Base-by-base conservation (phyloP, 2,888 invertebrate genomes). In the Nephrotoma guestfalica region DNA sequence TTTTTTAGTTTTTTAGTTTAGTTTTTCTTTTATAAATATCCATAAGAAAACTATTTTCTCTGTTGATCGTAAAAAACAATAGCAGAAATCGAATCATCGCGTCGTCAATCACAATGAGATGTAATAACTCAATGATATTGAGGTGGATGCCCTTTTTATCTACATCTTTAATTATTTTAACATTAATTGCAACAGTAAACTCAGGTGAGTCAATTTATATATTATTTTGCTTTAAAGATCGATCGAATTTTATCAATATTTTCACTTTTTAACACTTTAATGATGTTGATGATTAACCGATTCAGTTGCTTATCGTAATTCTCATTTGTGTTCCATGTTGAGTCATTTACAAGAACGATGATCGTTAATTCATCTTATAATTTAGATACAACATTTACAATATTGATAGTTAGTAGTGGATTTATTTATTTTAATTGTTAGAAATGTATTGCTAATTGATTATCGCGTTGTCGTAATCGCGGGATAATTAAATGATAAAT, bases 61-160 rank as follows among this genome's bases (percentile, higher is more conserved):
- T 7, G 71, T 71, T 71, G 30, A 30, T 51, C 15, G 51, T 15
- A 15, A 43, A 43, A 43, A 43, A 43, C 7, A 41, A 84, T 41
- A 84, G n/a, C 0, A 84, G 15, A 41, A n/a, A 41, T 41, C 6
- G 7, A 84, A 84, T n/a, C 2, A 84, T 9, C 9, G 9, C 51
- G 15, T 51, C 51, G 71, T 84, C 41, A 84, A 41, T 18, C 85
- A 85, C 85, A 85, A 85, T 85, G 85, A 85, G 85, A 85, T 85
- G 43, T 85, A 85, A 85, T 85, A 85, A 45, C 43, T 45, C 18
- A 42, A 85, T 30, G 45, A 85, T 85, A 85, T 18, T 85, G 18
- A 85, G 85, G 85, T 85, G 85, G 85, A 85, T 85, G 85, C 85
- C 85, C 85, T 85, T 84, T 84, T 84, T 18, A 85, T 85, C 45